These are phyloP conservation scores for Apteryx owenii DNA, from an alignment of 2,113 vertebrate species.

Conservation along the genomic window DNA sequence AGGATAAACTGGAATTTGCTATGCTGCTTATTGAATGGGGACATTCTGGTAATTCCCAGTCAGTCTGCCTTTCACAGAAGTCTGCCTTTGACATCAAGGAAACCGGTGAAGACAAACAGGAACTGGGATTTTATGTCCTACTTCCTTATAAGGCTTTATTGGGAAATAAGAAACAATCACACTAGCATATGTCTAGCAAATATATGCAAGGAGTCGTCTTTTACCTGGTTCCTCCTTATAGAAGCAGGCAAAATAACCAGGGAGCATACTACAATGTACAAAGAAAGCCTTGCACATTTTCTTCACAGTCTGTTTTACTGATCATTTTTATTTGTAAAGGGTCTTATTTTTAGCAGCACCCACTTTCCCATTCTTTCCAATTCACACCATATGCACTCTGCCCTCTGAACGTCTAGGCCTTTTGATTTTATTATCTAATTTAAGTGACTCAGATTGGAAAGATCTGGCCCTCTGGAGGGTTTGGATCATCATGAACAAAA, in stretches of 20 bases:
- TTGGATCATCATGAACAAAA: neutral
- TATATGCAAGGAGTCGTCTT: neutral
- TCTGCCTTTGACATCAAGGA: neutral
- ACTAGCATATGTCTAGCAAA: neutral
- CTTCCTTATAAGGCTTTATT: neutral
- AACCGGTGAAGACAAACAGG: neutral
- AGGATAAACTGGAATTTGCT: neutral
- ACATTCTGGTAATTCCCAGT: neutral
- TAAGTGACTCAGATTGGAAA: neutral
- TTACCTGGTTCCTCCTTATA: neutral
- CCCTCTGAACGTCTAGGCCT: neutral
- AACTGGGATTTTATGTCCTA: neutral
- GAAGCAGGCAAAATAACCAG: neutral
- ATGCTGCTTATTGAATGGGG: neutral
- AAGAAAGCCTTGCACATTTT: neutral
- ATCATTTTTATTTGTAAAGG: neutral
- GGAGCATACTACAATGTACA: neutral
- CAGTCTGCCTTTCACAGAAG: neutral
- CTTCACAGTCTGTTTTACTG: neutral
- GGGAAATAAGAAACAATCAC: neutral
- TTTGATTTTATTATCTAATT: neutral
- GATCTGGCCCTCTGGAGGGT: neutral
- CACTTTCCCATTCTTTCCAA: neutral
- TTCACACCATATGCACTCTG: rapidly evolving
- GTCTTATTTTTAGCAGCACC: neutral